A percentile compares a stretch with the other conserved stretches of the same genome.
phyloP scores from a whole-genome alignment of 2,888 invertebrate genomes.

The Ferrisia virgata region DNA sequence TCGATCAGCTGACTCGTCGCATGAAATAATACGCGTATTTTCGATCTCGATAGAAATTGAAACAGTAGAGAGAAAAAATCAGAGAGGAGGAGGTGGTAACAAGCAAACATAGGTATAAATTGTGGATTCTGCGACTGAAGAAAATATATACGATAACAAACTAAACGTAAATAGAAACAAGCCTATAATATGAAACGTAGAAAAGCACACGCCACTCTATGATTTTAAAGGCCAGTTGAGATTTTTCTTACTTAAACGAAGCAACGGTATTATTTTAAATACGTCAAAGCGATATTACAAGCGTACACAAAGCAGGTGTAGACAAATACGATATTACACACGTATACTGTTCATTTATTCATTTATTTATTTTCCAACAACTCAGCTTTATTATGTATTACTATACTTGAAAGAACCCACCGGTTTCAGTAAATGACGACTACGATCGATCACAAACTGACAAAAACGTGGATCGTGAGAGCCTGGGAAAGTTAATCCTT shows the following conservation, averaged over 20 bases:
- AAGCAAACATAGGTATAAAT: constrained; percentile 22
- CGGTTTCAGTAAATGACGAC: constrained; percentile 93
- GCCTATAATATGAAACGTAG: constrained; percentile 51
- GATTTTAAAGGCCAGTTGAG: not conserved
- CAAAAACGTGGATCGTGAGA: constrained; percentile 92
- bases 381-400: constrained; percentile 21
- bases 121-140: not conserved
- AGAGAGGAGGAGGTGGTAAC: constrained; percentile 30
- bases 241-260: constrained; percentile 46
- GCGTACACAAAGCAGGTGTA: constrained; percentile 50
- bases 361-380: not conserved
- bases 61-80: constrained; percentile 2
- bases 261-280: not conserved
- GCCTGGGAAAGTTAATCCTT: constrained; percentile 93
- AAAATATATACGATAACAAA: too few species aligned
- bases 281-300: constrained; percentile 40
- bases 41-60: not conserved
- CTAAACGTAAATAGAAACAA: constrained; percentile 49
- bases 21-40: not conserved
- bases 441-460: constrained; percentile 94
- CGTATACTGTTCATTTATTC: constrained; percentile 43
- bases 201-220: constrained; percentile 41
- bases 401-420: constrained; percentile 61
- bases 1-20: not conserved
- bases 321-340: constrained; percentile 33